Conservation (phyloP, 2,113 vertebrate species). For the Mystacornis crossleyi region DNA sequence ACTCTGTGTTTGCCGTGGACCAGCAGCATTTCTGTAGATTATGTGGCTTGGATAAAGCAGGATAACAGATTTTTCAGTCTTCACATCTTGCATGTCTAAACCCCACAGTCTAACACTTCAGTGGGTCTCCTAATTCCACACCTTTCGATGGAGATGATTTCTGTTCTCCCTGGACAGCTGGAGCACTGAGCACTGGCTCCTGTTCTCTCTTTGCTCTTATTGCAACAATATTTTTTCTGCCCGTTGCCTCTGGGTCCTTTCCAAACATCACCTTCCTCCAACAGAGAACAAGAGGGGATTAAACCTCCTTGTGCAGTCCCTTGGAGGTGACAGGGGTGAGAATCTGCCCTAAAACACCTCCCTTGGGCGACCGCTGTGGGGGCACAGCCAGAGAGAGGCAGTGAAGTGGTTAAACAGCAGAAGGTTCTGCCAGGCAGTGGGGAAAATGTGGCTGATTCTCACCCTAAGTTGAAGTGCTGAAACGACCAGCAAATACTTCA, state of each 20-base stretch:
- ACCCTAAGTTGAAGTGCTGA: conserved; percentile 11
- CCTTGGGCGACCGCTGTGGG: neutral
- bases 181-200: neutral
- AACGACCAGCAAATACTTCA: conserved; percentile 65
- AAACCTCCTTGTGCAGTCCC: neutral
- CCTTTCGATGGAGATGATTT: neutral
- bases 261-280: neutral
- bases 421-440: neutral
- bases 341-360: neutral
- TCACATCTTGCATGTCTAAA: neutral
- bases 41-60: neutral
- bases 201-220: neutral
- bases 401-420: conserved; percentile 7
- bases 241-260: neutral
- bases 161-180: neutral
- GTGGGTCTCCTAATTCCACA: neutral
- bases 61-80: neutral
- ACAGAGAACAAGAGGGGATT: neutral
- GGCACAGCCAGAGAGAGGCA: neutral
- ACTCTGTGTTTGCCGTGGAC: accelerated
- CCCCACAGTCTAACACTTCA: neutral
- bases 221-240: neutral
- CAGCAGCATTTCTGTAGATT: neutral
- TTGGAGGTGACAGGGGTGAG: neutral
- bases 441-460: neutral